Conservation (phyloP, 2,797 vertebrate genomes). For the Distichodus sexfasciatus region DNA sequence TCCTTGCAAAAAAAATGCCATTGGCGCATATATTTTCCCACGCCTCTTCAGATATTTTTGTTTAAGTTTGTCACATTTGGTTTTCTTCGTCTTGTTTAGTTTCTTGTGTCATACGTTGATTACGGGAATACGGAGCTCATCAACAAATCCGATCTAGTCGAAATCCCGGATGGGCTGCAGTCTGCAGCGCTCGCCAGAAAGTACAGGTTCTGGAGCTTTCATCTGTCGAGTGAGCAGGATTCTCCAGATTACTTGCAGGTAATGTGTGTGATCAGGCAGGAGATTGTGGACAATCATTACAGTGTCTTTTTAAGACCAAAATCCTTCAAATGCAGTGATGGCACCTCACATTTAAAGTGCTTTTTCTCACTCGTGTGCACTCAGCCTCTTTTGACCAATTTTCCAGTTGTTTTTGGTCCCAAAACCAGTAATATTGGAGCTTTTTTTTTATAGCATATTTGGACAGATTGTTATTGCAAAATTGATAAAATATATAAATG, state of each 20-base stretch:
- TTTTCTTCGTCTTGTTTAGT: slow-evolving; percentile 39
- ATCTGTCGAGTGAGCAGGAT: slow-evolving; percentile 63
- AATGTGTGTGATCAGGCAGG: slow-evolving; percentile 16
- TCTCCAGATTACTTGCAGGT: slow-evolving; percentile 67
- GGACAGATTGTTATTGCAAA: no score
- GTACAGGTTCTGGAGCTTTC: slow-evolving; percentile 74
- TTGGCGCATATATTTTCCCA: no score
- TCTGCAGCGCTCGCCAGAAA: slow-evolving; percentile 66
- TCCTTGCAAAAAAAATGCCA: no score
- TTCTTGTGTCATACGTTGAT: slow-evolving; percentile 72
- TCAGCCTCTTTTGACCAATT: no score
- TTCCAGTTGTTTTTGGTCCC: no score
- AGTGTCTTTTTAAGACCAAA: neutral
- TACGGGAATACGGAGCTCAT: slow-evolving; percentile 77
- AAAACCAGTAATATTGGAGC: no score
- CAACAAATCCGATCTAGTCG: slow-evolving; percentile 67
- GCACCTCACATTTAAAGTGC: no score
- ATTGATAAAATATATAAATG: no score
- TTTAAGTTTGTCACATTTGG: neutral
- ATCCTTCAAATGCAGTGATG: no score
- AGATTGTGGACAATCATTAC: neutral
- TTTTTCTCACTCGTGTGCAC: no score
- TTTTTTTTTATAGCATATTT: no score
- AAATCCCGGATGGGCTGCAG: slow-evolving; percentile 70
- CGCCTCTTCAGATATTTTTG: no score